Evolutionary conservation across 2,888 invertebrate species (phyloP).

Genomic region (Dryobota labecula): DNA sequence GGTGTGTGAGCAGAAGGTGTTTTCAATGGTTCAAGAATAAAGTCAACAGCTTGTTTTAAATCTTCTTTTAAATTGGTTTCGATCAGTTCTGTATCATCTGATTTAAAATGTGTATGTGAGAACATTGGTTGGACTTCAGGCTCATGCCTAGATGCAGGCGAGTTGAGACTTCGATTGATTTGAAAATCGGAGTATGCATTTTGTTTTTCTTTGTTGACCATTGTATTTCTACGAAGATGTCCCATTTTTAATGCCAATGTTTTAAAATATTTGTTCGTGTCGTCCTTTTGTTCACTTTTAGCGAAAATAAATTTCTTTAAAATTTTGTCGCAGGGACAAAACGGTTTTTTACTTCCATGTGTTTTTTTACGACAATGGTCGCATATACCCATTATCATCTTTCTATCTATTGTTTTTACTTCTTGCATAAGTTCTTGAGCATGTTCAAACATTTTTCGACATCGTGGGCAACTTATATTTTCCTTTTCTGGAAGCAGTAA

Average conservation of each 20-base stretch:
- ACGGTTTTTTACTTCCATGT: constrained; percentile 61
- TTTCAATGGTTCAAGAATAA: neutral
- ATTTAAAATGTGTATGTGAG: constrained; percentile 9
- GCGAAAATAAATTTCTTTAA: constrained; percentile 72
- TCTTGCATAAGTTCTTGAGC: constrained; percentile 70
- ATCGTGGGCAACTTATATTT: constrained; percentile 76
- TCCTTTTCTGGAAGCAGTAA: constrained; percentile 71
- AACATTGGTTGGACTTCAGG: constrained; percentile 39
- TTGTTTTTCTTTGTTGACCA: constrained; percentile 33
- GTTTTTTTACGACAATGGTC: constrained; percentile 74
- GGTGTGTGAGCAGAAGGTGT: neutral
- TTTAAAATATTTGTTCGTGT: constrained; percentile 62
- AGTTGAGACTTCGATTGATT: constrained; percentile 15
- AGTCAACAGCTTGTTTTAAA: constrained; percentile 1
- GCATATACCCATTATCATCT: constrained; percentile 75
- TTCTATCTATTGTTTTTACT: constrained; percentile 68
- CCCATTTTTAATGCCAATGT: constrained; percentile 62
- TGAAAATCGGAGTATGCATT: constrained; percentile 50
- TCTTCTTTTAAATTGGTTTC: constrained; percentile 4
- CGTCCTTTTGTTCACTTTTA: constrained; percentile 69
- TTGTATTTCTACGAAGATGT: constrained; percentile 55
- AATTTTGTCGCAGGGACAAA: constrained; percentile 75
- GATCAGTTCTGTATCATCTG: neutral
- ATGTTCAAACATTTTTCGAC: constrained; percentile 73
- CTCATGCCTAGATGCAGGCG: constrained; percentile 6